Evolutionary conservation across 2,113 vertebrate genomes (phyloP).

Genomic region (Phyllostomus hastatus): DNA sequence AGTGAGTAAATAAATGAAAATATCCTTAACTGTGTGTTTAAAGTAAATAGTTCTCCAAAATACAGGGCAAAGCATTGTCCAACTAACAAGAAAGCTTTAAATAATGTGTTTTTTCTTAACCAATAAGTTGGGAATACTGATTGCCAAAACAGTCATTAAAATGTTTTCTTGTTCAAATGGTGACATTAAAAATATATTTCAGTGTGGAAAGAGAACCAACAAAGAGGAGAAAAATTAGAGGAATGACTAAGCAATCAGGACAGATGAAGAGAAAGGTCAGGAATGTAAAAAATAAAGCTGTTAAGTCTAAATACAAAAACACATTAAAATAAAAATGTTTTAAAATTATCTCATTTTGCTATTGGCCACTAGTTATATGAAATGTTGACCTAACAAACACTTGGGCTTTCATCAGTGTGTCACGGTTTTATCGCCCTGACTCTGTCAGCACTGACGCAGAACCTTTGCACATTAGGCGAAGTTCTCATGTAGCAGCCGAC

Average conservation of each 20-base stretch:
- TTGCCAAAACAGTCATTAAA: background rate
- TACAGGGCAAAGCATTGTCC: background rate
- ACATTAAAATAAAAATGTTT: constrained; percentile 19
- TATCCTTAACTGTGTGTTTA: background rate
- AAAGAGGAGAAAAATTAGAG: background rate
- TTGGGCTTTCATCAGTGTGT: constrained; percentile 70
- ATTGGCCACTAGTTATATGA: constrained; percentile 87
- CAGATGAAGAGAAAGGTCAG: background rate
- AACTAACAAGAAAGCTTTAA: constrained; percentile 6
- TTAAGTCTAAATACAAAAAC: background rate
- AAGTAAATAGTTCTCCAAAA: background rate
- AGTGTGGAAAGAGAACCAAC: background rate
- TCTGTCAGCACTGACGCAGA: constrained; percentile 87
- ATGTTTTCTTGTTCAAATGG: background rate
- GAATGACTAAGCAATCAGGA: background rate
- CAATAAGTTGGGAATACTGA: background rate
- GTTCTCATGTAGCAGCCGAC: constrained; percentile 84
- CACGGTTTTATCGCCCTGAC: constrained; percentile 82
- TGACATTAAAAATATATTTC: background rate
- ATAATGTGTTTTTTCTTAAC: background rate
- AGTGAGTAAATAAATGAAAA: no score
- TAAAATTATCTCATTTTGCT: constrained; percentile 50
- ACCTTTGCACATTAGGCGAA: constrained; percentile 80
- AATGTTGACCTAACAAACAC: constrained; percentile 78
- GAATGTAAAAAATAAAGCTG: background rate